A percentile compares a stretch with the other conserved stretches of the same genome.
These are phyloP conservation scores for Cyclophora punctaria DNA, from an alignment of 2,888 invertebrate species.

Conservation along the genomic window DNA sequence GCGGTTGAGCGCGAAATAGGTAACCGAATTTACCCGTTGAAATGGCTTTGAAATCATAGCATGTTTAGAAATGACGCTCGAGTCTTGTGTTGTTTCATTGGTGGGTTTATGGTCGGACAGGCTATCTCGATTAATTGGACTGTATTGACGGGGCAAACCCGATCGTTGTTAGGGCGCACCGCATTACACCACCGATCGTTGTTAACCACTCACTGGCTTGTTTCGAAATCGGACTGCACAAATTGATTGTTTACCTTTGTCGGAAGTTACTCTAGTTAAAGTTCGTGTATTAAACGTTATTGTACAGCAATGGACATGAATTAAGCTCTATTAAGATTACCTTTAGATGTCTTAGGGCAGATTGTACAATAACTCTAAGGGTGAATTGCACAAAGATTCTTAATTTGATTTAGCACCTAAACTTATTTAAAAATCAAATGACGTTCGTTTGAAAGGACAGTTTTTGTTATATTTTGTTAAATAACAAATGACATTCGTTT, in stretches of 20 bases:
- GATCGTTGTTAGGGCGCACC: slow-evolving; percentile 34
- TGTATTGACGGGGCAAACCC: slow-evolving; percentile 34
- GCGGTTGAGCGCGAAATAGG: slow-evolving; percentile 46
- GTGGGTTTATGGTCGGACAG: slow-evolving; percentile 34
- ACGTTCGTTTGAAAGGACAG: no score
- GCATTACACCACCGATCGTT: slow-evolving; percentile 29
- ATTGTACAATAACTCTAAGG: no score
- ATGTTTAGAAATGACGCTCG: slow-evolving; percentile 22
- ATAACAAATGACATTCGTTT: no score
- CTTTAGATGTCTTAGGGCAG: no score
- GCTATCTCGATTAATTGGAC: slow-evolving; percentile 48
- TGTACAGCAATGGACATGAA: no score
- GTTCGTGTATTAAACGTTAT: no score
- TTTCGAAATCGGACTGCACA: slow-evolving; percentile 8
- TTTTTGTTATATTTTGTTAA: no score
- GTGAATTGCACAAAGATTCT: no score
- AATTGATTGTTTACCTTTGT: slow-evolving; percentile 15
- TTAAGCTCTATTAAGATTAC: no score
- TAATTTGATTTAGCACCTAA: no score
- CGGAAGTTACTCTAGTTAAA: no score
- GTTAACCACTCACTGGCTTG: slow-evolving; percentile 22
- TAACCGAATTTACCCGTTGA: slow-evolving; percentile 38
- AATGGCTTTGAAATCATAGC: slow-evolving; percentile 46
- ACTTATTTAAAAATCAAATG: no score
- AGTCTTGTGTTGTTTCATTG: slow-evolving; percentile 32